Percentiles rank a stretch among this genome's conserved stretches.
These are phyloP conservation scores for Cremastinae sp. DNA, from an alignment of 2,888 invertebrate genomes.

Conservation along the genomic window DNA sequence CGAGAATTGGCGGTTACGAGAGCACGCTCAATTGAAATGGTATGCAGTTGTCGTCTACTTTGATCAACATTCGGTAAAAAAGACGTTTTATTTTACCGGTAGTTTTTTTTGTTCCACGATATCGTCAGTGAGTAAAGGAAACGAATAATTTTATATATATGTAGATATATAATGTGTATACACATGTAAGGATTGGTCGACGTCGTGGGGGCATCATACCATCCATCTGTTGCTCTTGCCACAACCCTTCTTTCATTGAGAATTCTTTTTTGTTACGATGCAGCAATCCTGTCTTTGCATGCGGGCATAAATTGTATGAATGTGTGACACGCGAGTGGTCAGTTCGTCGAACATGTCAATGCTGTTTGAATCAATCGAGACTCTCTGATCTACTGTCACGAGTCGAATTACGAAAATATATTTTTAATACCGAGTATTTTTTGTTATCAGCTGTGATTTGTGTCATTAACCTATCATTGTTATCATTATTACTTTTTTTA, in stretches of 20 bases:
- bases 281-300: slow-evolving; percentile 31
- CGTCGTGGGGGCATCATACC: no score
- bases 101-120: no score
- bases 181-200: no score
- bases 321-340: slow-evolving; percentile 20
- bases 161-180: no score
- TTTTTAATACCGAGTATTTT: slow-evolving; percentile 4
- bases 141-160: no score
- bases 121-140: no score
- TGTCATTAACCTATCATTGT: slow-evolving; percentile 19
- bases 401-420: slow-evolving; percentile 2
- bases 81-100: no score
- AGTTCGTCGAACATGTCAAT: slow-evolving; percentile 16
- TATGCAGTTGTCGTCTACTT: no score
- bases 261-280: slow-evolving; percentile 33
- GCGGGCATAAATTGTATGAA: slow-evolving; percentile 16
- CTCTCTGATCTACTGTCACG: neutral
- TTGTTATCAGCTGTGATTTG: slow-evolving; percentile 40
- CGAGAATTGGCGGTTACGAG: no score
- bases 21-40: no score
- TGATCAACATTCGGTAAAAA: no score
- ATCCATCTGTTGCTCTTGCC: no score
- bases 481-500: slow-evolving; percentile 2
- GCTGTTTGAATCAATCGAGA: slow-evolving; percentile 11
- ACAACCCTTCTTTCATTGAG: slow-evolving; percentile 25